Evolutionary conservation across 2,888 invertebrate species (phyloP), one percentile per base, ranked within the genome.

Genomic region (Hipparchia semele): DNA sequence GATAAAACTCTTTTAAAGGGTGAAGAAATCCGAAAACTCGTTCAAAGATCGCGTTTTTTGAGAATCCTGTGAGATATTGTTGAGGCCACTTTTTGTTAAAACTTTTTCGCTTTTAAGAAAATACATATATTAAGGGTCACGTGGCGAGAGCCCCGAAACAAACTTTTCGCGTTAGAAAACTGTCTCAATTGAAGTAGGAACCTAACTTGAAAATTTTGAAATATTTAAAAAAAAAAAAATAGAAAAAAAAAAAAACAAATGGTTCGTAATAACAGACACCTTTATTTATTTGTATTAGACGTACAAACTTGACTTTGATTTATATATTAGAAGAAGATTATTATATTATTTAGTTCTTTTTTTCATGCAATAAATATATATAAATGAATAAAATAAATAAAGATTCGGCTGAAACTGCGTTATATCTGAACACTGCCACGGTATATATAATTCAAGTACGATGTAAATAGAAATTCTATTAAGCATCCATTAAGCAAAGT

Each of bases 1-100:
- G 49, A 68, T 49, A 51, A 68, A 60, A 58, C 49, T 68, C 68
- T 46, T 46, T 13, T 13, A 58, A 58, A 46, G 58, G 58, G 6
- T 46, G 46, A 58, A 58, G 58, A 68, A 68, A 59, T 49, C 59
- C 12, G 23, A 68, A 39, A 68, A 68, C 60, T 60, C 68, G 60
- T 68, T n/a, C 68, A 68, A 51, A 60, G 59, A 51, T 51, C 60
- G 67, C 58, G 58, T 68, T 68, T 51, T 68, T 68, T 59, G 59
- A 59, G 39, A 23, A 23, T 51, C 51, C 7, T 12, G 8, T 49
- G 45, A 23, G 49, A 49, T 39, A 68, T 68, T 68, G 68, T 68
- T 68, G 51, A 12, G 59, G 9, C 51, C 68, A 51, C 51, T 60
- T 60, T 60, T 51, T 68, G 23, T 49, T 39, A 60, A 10, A 6